Evolutionary conservation across 2,113 vertebrate genomes (phyloP).

Genomic region (Fulica atra): DNA sequence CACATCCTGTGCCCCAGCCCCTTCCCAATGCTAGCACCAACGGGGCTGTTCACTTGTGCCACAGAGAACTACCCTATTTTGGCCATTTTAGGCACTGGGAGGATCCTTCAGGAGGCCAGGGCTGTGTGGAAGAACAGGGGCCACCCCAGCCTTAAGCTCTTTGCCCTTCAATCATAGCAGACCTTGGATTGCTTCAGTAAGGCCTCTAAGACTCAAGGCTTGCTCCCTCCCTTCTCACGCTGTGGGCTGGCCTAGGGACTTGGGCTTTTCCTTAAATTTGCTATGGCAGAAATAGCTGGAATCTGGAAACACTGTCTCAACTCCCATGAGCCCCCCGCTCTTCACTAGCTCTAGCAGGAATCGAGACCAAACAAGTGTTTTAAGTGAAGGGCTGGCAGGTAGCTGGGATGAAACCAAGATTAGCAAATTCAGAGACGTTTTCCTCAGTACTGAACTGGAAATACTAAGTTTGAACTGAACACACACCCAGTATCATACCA

Average conservation of each 20-base stretch:
- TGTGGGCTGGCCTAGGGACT: neutral
- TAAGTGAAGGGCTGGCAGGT: accelerated
- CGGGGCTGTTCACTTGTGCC: neutral
- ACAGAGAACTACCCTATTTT: neutral
- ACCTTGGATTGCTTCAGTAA: neutral
- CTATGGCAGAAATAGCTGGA: neutral
- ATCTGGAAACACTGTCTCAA: neutral
- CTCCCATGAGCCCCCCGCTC: neutral
- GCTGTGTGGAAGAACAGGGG: neutral
- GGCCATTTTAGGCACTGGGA: neutral
- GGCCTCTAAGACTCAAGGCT: neutral
- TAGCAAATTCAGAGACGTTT: neutral
- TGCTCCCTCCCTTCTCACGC: neutral
- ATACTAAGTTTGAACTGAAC: neutral
- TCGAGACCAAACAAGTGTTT: neutral
- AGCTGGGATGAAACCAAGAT: neutral
- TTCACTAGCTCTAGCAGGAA: neutral
- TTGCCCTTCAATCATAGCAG: neutral
- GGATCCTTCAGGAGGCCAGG: neutral
- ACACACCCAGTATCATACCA: neutral
- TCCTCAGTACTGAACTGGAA: neutral
- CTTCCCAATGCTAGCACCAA: neutral
- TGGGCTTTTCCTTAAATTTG: neutral
- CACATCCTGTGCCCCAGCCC: neutral
- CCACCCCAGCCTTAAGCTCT: neutral